A percentile compares a stretch with the other conserved stretches of the same genome.
Conservation (phyloP, 2,797 vertebrate species). For the Coracias cyanogaster region DNA sequence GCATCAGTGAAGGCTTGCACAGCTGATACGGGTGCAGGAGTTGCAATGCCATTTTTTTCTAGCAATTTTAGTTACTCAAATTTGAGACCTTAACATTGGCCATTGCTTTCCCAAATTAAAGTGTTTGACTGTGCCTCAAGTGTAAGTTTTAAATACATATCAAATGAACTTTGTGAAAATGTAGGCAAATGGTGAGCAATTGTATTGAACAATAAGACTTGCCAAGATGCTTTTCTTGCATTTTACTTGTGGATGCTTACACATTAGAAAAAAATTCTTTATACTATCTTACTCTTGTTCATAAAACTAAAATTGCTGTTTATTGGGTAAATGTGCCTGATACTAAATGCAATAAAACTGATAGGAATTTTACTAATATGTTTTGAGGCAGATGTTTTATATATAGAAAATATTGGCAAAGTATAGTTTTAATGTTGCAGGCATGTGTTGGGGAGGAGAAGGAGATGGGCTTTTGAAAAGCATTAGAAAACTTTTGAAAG, state of each 20-base stretch:
- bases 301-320: background rate
- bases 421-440: background rate
- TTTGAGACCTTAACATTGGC: background rate
- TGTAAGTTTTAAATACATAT: background rate
- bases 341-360: background rate
- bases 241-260: background rate
- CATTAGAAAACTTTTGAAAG: background rate
- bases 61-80: background rate
- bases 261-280: background rate
- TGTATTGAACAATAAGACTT: background rate
- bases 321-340: background rate
- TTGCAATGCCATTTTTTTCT: background rate
- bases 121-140: background rate
- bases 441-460: background rate
- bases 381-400: background rate
- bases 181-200: background rate
- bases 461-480: background rate
- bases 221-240: background rate
- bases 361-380: background rate
- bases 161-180: background rate
- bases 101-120: background rate
- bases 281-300: background rate
- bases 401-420: background rate
- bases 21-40: background rate
- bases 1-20: background rate